A percentile compares a stretch with the other conserved stretches of the same genome.
Conservation (phyloP, 92 coral and sea anemone species). For the Blastomussa wellsi region DNA sequence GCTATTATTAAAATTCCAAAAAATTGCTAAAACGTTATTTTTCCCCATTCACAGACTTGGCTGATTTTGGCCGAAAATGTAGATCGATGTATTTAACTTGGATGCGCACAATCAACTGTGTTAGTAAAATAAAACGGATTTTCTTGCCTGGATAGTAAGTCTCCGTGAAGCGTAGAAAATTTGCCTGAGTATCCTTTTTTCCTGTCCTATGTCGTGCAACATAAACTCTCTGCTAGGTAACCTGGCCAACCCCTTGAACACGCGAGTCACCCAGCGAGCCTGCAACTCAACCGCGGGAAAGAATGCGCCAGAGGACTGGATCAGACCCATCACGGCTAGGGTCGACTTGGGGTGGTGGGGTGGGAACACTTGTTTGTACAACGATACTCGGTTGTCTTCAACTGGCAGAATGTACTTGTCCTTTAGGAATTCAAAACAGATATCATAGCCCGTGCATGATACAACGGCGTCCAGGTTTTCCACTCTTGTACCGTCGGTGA, state of each 20-base stretch:
- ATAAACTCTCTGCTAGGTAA: conserved; percentile 67
- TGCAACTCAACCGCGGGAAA: conserved; percentile 83
- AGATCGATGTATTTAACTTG: not conserved
- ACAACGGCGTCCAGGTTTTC: conserved; percentile 70
- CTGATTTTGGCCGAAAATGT: not conserved
- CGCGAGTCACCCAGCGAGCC: conserved; percentile 83
- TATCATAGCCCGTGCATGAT: conserved; percentile 74
- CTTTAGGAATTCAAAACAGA: conserved; percentile 60
- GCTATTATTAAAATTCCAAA: too few species aligned
- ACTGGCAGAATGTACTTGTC: conserved; percentile 57
- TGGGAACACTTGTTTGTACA: conserved; percentile 78
- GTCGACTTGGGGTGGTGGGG: conserved; percentile 70
- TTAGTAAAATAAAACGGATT: not conserved
- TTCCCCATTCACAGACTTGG: not conserved
- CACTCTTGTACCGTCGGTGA: conserved; percentile 62
- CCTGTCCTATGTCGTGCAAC: conserved; percentile 61
- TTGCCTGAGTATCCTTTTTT: conserved; percentile 51
- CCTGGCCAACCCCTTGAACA: conserved; percentile 70
- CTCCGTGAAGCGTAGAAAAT: conserved; percentile 62
- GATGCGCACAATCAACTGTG: not conserved
- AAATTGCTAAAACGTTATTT: too few species aligned
- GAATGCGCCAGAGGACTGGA: conserved; percentile 82
- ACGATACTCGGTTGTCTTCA: conserved; percentile 55
- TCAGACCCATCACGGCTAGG: conserved; percentile 69
- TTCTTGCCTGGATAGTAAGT: conserved; percentile 65